These are phyloP conservation scores for Dasysyrphus albostriatus DNA, from an alignment of 2,888 invertebrate genomes.

Conservation along the genomic window DNA sequence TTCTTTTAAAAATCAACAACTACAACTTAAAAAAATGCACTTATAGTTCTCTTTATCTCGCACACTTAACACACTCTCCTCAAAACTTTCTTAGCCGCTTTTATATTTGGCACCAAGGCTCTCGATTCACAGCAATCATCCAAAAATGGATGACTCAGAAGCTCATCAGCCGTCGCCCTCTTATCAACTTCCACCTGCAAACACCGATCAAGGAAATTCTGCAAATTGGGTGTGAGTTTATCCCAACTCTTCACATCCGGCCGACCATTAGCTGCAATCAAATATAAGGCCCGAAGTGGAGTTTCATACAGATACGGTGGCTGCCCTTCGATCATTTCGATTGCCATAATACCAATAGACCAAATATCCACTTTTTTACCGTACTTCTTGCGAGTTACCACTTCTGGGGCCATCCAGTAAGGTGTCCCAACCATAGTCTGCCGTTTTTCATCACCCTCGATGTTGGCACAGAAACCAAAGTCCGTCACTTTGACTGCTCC, in stretches of 20 bases:
- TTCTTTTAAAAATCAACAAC: constrained; percentile 36
- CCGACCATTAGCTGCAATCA: constrained; percentile 97
- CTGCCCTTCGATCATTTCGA: constrained; percentile 96
- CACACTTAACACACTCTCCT: constrained; percentile 81
- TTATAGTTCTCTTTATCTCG: constrained; percentile 13
- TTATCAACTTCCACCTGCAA: constrained; percentile 95
- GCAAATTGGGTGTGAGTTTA: constrained; percentile 90
- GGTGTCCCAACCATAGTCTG: constrained; percentile 99
- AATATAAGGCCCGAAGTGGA: constrained; percentile 94
- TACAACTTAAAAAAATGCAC: constrained; percentile 69
- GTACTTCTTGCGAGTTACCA: constrained; percentile 95
- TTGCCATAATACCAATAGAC: constrained; percentile 99
- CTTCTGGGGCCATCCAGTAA: constrained; percentile 99
- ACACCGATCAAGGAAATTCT: constrained; percentile 94
- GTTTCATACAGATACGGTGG: constrained; percentile 98
- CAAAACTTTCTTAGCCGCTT: constrained; percentile 94
- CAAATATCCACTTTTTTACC: constrained; percentile 97
- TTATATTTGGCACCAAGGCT: constrained; percentile 94
- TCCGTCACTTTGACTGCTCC: constrained; percentile 97
- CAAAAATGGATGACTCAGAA: constrained; percentile 95
- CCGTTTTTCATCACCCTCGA: constrained; percentile 96
- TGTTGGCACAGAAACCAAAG: constrained; percentile 99
- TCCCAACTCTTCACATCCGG: constrained; percentile 95
- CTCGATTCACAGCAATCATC: constrained; percentile 92
- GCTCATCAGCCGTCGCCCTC: constrained; percentile 93